Evolutionary conservation across 2,113 vertebrate genomes (phyloP), one percentile per base, ranked within the genome.

Genomic region (Chaetodon auriga): DNA sequence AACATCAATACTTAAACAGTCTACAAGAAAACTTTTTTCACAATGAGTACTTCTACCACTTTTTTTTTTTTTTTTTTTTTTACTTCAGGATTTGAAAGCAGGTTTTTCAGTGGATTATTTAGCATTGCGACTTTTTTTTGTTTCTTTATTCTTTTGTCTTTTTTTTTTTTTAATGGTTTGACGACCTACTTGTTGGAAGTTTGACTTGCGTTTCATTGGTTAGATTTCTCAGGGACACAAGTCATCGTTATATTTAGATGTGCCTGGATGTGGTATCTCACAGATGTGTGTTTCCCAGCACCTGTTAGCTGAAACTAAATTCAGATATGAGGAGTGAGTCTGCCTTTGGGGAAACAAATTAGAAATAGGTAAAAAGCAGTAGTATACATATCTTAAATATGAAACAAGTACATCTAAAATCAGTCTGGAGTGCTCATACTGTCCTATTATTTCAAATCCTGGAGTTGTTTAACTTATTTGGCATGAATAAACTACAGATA

Each of bases 241-340:
- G 23, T 74, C 41, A 14, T 15, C 21, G 45, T 46, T 79, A 55
- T 75, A 19, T 71, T 75, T 79, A 75, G 69, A 74, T 3, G 18
- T 36, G 55, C 36, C 13, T 53, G 23, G 5, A 78, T 25, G 66
- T 61, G 21, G 49, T 64, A 57, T 58, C 43, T 65, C 36, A 48
- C 86, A 84, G 73, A 74, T 81, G 86, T 49, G 53, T 12, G 49
- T 14, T 81, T 88, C 82, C 78, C 82, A 88, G 58, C 57, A 66
- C 11, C 41, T 63, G 35, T 69, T 68, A 49, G 21, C 15, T 21
- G 51, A 63, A 58, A 57, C 21, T 30, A 36, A 35, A 25, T 23
- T 53, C 38, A 77, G 71, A 61, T 41, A 45, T 21, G 36, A 61
- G 5, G 13, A 5, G 10, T 23, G 53, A 71, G 21, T n/a, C n/a